These are phyloP conservation scores for Archips crataeganus DNA, from an alignment of 2,888 invertebrate species.

Conservation along the genomic window DNA sequence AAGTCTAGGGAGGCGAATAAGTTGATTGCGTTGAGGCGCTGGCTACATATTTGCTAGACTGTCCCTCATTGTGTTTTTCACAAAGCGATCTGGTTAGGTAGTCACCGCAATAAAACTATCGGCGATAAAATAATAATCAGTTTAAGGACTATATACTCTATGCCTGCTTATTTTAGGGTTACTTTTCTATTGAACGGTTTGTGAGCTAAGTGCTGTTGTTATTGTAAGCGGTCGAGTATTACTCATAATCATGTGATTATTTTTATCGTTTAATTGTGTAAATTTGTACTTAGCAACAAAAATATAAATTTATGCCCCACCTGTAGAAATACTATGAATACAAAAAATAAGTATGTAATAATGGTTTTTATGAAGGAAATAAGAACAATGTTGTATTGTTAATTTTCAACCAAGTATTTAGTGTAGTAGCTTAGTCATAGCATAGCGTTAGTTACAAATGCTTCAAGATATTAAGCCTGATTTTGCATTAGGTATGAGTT, in stretches of 20 bases:
- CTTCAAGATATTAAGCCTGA: too few relatives aligned
- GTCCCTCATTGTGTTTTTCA: conserved; percentile 22
- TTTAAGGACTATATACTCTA: conserved; percentile 5
- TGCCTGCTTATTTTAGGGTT: not conserved
- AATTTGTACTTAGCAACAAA: not conserved
- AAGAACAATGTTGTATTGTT: too few relatives aligned
- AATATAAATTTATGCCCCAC: not conserved
- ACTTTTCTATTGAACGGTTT: not conserved
- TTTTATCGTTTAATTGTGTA: conserved; percentile 27
- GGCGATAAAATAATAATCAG: conserved; percentile 4
- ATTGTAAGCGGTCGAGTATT: conserved; percentile 13
- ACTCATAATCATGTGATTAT: conserved; percentile 33
- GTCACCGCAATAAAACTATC: conserved; percentile 15
- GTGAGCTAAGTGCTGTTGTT: conserved; percentile 10
- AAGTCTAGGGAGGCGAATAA: not conserved
- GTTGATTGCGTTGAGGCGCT: not conserved
- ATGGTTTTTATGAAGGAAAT: too few relatives aligned
- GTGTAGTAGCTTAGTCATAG: too few relatives aligned
- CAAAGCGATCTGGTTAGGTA: conserved; percentile 7
- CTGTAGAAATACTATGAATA: not conserved
- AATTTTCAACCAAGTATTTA: too few relatives aligned
- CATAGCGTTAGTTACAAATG: too few relatives aligned
- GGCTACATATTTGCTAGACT: conserved; percentile 26
- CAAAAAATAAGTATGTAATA: too few relatives aligned
- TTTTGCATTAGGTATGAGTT: not conserved